Evolutionary conservation across 2,113 vertebrate genomes (phyloP).

Genomic region (Nothobranchius furzeri): DNA sequence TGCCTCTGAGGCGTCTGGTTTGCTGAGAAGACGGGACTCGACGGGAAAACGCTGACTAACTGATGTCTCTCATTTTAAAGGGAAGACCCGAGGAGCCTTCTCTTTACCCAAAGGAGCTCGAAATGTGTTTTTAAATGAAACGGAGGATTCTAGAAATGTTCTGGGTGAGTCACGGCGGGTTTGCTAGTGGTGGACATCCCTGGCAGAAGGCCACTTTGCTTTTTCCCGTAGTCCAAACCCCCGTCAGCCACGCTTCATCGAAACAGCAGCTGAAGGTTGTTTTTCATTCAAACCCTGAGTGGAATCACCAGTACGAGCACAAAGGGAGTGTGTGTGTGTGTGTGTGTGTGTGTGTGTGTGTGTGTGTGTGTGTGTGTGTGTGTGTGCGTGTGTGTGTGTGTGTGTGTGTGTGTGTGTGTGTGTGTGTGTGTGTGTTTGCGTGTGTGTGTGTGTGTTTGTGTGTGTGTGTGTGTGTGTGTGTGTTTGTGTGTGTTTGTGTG

Average conservation of each 20-base stretch:
- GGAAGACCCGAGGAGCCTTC: conserved; percentile 89
- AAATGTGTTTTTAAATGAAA: conserved; percentile 89
- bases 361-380: too few relatives aligned
- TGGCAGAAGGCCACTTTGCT: conserved; percentile 55
- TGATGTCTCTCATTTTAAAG: conserved; percentile 80
- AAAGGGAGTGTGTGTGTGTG: neutral
- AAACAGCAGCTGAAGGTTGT: conserved; percentile 51
- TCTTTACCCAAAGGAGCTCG: conserved; percentile 89
- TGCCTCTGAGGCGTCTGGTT: conserved; percentile 7
- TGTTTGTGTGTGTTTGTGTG: too few relatives aligned
- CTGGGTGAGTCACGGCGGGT: conserved; percentile 84
- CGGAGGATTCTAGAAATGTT: conserved; percentile 84
- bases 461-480: too few relatives aligned
- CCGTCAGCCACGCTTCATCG: conserved; percentile 1
- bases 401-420: too few relatives aligned
- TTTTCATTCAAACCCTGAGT: conserved; percentile 34
- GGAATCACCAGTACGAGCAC: neutral
- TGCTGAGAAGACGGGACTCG: neutral
- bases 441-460: too few relatives aligned
- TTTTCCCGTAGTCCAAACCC: conserved; percentile 19
- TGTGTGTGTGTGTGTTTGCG: too few relatives aligned
- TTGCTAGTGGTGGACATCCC: conserved; percentile 81
- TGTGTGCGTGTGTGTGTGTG: too few relatives aligned
- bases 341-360: too few relatives aligned
- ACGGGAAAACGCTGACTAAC: conserved; percentile 72